Evolutionary conservation across 1,140 invertebrate species (phyloP), one percentile per base, ranked within the genome.

Genomic region (Apis dorsata): DNA sequence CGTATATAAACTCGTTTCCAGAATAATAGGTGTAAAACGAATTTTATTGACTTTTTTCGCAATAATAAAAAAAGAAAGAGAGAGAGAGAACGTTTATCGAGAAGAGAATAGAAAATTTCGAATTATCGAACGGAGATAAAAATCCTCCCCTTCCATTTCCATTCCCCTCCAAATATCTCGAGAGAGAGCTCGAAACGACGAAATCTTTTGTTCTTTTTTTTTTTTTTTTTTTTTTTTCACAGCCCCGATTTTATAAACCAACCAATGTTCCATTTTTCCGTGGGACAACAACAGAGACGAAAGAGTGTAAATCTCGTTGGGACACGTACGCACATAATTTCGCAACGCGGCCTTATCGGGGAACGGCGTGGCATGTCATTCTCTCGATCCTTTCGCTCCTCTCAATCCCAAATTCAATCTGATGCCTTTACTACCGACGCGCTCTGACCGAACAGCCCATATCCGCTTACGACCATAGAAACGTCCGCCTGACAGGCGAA

Each of bases 321-420:
- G 7, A 51, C 57, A 75, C 19, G 57, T 57, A 44, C 65, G 73
- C 68, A 77, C 68, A 87, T 81, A 87, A 87, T 87, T 87, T 68
- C 60, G 24, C 28, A 12, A 62, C 4, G 44, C 10, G n/a, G 60
- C 57, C 81, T 84, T 71, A 86, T 78, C 71, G 8, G 55, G 60
- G 10, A 62, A 76, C 63, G 49, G 19, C 51, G 55, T 51, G 28
- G 63, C 62, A 51, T 66, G 63, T 63, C 55, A 62, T 81, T 59
- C 73, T 65, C 83, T 79, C 78, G 63, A 87, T 75, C 77, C 83
- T 81, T 84, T 77, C 66, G 28, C 34, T 10, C 19, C 12, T 28
- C 63, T 65, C 72, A 84, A 84, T 87, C 69, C 21, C 28, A 44
- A 55, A 68, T 84, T 84, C 53, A 73, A 84, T 87, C 63, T 62